phyloP scores from a whole-genome alignment of 2,888 invertebrate species.

The Drosophila nr. perissopoda region DNA sequence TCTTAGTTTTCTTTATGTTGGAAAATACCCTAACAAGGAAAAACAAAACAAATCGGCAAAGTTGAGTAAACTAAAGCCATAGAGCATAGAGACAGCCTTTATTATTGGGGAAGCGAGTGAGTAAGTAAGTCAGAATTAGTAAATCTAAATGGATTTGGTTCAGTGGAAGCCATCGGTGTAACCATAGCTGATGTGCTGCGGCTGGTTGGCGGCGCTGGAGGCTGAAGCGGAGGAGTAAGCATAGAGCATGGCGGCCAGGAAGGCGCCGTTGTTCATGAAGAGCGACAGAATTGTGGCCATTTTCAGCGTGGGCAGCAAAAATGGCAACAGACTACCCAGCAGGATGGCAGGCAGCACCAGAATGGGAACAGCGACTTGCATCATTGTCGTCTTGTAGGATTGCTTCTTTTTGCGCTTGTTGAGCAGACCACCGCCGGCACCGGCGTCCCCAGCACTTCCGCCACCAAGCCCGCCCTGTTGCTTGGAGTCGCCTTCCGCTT shows the following conservation, averaged over 20 bases:
- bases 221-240: slow-evolving; percentile 61
- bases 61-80: slow-evolving; percentile 26
- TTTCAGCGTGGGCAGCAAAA: slow-evolving; percentile 89
- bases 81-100: slow-evolving; percentile 56
- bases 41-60: background rate
- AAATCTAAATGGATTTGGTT: slow-evolving; percentile 15
- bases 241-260: slow-evolving; percentile 86
- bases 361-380: slow-evolving; percentile 86
- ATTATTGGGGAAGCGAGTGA: slow-evolving; percentile 41
- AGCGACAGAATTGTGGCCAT: slow-evolving; percentile 88
- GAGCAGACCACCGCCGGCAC: slow-evolving; percentile 25
- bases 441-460: slow-evolving; percentile 23
- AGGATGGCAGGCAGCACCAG: slow-evolving; percentile 88
- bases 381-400: slow-evolving; percentile 76
- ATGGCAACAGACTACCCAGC: slow-evolving; percentile 89
- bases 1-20: background rate
- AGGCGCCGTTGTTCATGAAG: slow-evolving; percentile 89
- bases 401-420: slow-evolving; percentile 70
- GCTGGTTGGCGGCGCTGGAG: slow-evolving; percentile 77
- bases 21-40: background rate
- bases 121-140: slow-evolving; percentile 2
- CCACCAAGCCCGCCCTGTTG: slow-evolving; percentile 53
- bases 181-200: slow-evolving; percentile 81
- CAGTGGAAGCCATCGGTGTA: slow-evolving; percentile 64
- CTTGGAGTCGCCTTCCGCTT: slow-evolving; percentile 71